Evolutionary conservation across 2,797 vertebrate species (phyloP).

Genomic region (Anas flavirostris): DNA sequence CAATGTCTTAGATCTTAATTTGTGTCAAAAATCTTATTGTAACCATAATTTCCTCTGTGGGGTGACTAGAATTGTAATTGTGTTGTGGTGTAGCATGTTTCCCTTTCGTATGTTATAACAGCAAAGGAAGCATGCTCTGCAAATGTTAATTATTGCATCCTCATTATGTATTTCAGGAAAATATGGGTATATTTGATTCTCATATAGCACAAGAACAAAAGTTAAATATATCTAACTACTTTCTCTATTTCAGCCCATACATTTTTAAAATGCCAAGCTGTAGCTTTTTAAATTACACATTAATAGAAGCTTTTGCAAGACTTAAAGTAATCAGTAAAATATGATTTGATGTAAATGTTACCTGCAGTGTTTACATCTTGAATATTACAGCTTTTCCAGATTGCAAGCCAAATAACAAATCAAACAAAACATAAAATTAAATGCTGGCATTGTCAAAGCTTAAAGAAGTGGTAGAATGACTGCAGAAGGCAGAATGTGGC

Average conservation of each 20-base stretch:
- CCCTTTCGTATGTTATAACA: background rate
- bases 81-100: background rate
- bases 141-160: background rate
- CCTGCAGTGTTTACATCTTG: background rate
- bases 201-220: accelerated
- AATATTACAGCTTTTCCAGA: background rate
- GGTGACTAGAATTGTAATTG: background rate
- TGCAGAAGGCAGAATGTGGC: background rate
- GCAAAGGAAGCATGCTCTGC: background rate
- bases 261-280: background rate
- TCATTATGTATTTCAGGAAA: background rate
- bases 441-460: background rate
- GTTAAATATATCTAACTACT: background rate
- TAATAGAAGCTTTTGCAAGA: background rate
- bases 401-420: background rate
- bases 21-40: background rate
- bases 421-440: background rate
- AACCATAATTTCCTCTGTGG: background rate
- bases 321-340: background rate
- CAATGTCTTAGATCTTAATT: background rate
- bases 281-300: background rate
- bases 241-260: background rate
- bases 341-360: background rate
- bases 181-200: background rate
- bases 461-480: too few relatives aligned